These are phyloP conservation scores for Hoplias malabaricus DNA, from an alignment of 2,113 vertebrate genomes.

Conservation along the genomic window DNA sequence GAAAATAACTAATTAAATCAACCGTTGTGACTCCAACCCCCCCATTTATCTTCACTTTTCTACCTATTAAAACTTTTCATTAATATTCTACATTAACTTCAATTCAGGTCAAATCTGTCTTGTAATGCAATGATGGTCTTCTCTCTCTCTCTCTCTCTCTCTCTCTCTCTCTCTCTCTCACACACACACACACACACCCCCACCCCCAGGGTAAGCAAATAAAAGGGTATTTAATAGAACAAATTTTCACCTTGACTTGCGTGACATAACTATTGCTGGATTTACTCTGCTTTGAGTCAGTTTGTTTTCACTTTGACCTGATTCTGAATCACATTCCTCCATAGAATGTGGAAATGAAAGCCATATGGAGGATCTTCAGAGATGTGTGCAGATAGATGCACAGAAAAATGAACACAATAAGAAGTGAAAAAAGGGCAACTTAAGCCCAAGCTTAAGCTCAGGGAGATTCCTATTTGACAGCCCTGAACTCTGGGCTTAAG, in stretches of 20 bases:
- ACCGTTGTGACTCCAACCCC: too few relatives aligned
- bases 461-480: too few relatives aligned
- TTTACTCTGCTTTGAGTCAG: conserved; percentile 13
- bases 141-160: too few relatives aligned
- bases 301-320: conserved; percentile 61
- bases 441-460: too few relatives aligned
- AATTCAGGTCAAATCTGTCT: too few relatives aligned
- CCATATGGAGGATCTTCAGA: conserved; percentile 57
- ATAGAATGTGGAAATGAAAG: conserved; percentile 62
- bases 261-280: conserved; percentile 32
- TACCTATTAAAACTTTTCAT: too few relatives aligned
- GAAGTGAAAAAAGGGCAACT: neutral
- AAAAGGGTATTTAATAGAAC: conserved; percentile 18
- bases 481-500: too few relatives aligned
- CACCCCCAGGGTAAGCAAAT: neutral
- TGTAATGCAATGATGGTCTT: too few relatives aligned
- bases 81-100: too few relatives aligned
- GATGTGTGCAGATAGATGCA: conserved; percentile 43
- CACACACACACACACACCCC: conserved; percentile 37
- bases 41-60: too few relatives aligned
- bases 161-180: too few relatives aligned
- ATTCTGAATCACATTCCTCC: conserved; percentile 62
- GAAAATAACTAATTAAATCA: too few relatives aligned
- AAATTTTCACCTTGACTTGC: conserved; percentile 7
- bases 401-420: neutral